Evolutionary conservation across 2,797 vertebrate species (phyloP), one percentile per base, ranked within the genome.

Genomic region (Crax fasciolata): DNA sequence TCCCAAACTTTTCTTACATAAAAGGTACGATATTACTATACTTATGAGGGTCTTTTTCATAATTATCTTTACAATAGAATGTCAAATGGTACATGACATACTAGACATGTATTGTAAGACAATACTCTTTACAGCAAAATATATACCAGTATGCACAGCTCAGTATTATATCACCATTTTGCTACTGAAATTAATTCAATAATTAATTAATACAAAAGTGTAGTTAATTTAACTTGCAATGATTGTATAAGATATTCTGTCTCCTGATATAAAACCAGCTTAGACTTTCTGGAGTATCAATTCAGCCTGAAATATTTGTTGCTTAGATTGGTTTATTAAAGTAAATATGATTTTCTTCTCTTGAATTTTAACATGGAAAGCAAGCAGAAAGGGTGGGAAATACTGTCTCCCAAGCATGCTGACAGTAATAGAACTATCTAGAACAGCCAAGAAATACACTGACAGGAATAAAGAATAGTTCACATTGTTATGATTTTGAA

Each of bases 401-500:
- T 11, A 27, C 38, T 85, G 41, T 44, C 43, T 88, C 59, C 49
- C 57, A 68, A 48, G 38, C 30, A 39, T 14, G 41, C 15, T 61
- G 41, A 74, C 8, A 67, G 61, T 49, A 85, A 75, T 14, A 75
- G 59, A 75, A 30, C 16, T 44, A 78, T 65, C 59, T 58, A 75
- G 23, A 90, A 55, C 28, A 75, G 41, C n/a, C n/a, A 84, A 35
- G 39, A 82, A 80, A 4, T 51, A 63, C 41, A 25, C 17, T 44
- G 46, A 59, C 2, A 4, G 76, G 59, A 94, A 78, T 46, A 77
- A 68, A 77, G 41, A 91, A 35, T 2, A 55, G 41, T 6, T 80
- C 46, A 61, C 8, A 54, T 54, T 77, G 54, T 57, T 85, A 68
- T 74, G 23, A 75, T 52, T 92, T 79, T 84, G 55, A 87, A 72